Percentiles rank a stretch among this genome's conserved stretches.
phyloP scores from a whole-genome alignment of 2,113 vertebrate genomes.

The Acrocephalus kingi region DNA sequence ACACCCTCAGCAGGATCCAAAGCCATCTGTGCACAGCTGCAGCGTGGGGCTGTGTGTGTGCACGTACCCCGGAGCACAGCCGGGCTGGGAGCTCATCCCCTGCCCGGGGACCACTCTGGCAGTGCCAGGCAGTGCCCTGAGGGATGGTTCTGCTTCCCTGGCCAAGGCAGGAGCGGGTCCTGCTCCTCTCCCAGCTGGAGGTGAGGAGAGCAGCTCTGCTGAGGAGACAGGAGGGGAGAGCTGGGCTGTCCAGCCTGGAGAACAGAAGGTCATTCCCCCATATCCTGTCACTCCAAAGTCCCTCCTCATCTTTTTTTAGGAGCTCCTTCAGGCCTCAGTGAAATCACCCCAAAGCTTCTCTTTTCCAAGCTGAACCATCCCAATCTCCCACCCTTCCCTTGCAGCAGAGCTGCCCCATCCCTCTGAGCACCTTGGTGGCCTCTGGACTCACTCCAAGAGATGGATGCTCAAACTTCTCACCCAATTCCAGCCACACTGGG shows the following conservation, averaged over 20 bases:
- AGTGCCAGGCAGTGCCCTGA: not conserved
- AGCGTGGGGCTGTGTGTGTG: rapidly evolving
- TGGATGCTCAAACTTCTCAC: not conserved
- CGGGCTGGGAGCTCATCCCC: not conserved
- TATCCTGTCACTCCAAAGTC: not conserved
- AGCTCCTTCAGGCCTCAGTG: not conserved
- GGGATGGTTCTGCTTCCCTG: not conserved
- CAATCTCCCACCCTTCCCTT: not conserved
- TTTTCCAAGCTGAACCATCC: not conserved
- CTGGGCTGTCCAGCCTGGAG: not conserved
- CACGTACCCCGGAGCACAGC: rapidly evolving
- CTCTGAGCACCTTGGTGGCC: not conserved
- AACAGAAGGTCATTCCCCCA: not conserved
- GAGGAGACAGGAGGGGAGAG: not conserved
- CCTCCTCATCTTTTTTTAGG: not conserved
- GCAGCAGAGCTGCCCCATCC: not conserved
- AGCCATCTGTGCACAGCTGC: not conserved
- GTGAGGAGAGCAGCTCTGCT: not conserved
- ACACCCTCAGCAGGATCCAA: not conserved
- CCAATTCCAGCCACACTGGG: rapidly evolving
- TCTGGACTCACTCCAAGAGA: not conserved
- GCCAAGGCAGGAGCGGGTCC: not conserved
- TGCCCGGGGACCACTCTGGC: rapidly evolving
- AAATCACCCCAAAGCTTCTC: not conserved
- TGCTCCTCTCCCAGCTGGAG: not conserved